Percentiles rank a stretch among this genome's conserved stretches.
Conservation (phyloP, 2,888 invertebrate species). For the Lithophane ornitopus region DNA sequence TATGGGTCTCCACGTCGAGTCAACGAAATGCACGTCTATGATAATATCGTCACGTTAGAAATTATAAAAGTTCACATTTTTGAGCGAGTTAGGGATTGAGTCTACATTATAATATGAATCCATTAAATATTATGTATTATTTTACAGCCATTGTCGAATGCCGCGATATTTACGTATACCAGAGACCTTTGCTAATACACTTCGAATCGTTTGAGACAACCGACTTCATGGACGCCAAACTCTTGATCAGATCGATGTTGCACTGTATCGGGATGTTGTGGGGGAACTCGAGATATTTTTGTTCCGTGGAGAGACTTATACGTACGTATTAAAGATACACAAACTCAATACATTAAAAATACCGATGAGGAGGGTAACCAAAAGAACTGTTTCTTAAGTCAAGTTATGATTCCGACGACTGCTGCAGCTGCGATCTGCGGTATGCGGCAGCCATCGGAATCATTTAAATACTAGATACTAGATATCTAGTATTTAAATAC, state of each 20-base stretch:
- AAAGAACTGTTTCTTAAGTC: neutral
- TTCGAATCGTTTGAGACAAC: slow-evolving; percentile 93
- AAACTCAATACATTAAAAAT: neutral
- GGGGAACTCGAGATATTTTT: slow-evolving; percentile 95
- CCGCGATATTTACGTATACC: slow-evolving; percentile 95
- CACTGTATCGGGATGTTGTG: slow-evolving; percentile 96
- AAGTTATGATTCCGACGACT: neutral
- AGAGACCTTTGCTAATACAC: slow-evolving; percentile 93
- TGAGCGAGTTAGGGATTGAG: neutral
- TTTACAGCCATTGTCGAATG: slow-evolving; percentile 94
- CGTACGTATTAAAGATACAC: slow-evolving; percentile 75
- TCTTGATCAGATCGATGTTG: slow-evolving; percentile 92
- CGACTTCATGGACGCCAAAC: slow-evolving; percentile 92
- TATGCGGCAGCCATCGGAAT: neutral
- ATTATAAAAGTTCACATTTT: neutral
- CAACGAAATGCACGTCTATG: too few relatives aligned
- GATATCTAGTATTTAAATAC: too few relatives aligned
- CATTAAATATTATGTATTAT: slow-evolving; percentile 8
- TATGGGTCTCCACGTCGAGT: too few relatives aligned
- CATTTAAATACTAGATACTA: neutral
- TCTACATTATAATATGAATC: neutral
- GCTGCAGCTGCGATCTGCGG: neutral
- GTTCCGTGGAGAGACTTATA: slow-evolving; percentile 90
- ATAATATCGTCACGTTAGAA: neutral
- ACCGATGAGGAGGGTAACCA: neutral